phyloP scores from a whole-genome alignment of 1,140 invertebrate genomes.

The Calliphora vicina region DNA sequence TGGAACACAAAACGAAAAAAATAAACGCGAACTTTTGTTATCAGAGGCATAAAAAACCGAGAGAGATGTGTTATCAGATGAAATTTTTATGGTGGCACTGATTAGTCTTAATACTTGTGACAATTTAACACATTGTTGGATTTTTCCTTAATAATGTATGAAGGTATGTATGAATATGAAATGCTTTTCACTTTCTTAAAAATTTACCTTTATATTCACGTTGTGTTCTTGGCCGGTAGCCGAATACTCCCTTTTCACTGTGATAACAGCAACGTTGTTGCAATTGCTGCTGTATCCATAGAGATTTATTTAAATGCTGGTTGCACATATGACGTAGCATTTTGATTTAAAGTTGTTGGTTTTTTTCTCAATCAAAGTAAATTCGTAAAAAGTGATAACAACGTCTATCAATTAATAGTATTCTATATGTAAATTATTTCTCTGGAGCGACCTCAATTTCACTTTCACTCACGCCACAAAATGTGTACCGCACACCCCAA shows the following conservation, averaged over 20 bases:
- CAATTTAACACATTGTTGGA: neutral
- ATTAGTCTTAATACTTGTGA: conserved; percentile 2
- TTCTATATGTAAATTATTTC: too few relatives aligned
- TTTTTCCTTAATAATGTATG: neutral
- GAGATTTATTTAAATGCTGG: conserved; percentile 28
- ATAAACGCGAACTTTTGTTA: neutral
- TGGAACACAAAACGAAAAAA: too few relatives aligned
- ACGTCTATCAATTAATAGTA: neutral
- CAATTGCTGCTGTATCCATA: neutral
- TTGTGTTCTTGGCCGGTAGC: conserved; percentile 64
- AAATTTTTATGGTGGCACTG: conserved; percentile 7
- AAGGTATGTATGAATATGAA: neutral
- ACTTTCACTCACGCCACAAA: conserved; percentile 11
- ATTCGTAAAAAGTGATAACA: neutral
- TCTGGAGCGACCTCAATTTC: neutral
- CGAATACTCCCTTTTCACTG: conserved; percentile 68
- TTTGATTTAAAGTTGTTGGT: too few relatives aligned
- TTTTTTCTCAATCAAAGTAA: neutral
- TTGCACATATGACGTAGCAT: conserved; percentile 50
- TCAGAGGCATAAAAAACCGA: neutral
- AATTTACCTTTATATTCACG: conserved; percentile 64
- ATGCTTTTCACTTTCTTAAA: neutral
- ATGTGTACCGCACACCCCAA: neutral
- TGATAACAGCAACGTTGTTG: conserved; percentile 64
- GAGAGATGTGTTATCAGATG: neutral